Evolutionary conservation across 1,140 invertebrate species (phyloP).

Genomic region (Papilio polyxenes): DNA sequence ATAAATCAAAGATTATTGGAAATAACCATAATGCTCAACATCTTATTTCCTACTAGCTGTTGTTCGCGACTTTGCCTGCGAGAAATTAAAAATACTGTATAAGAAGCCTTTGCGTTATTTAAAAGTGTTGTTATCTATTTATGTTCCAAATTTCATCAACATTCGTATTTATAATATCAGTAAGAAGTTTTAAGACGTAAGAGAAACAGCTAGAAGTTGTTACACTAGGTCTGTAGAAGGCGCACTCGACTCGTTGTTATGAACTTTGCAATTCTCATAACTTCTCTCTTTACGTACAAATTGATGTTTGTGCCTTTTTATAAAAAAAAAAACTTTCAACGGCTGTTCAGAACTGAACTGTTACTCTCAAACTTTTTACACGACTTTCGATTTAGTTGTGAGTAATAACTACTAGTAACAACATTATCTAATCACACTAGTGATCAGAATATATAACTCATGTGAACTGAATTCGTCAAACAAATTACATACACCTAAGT

Average conservation of each 20-base stretch:
- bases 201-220: conserved; percentile 1
- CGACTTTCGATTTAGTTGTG: not conserved
- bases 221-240: not conserved
- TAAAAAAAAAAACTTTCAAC: conserved; percentile 6
- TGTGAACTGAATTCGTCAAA: not conserved
- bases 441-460: not conserved
- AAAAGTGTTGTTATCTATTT: no score
- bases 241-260: conserved; percentile 17
- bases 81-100: no score
- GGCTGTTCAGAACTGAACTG: not conserved
- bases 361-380: not conserved
- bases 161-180: not conserved
- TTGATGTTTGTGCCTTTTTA: conserved; percentile 15
- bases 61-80: no score
- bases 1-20: no score
- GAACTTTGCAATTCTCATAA: conserved; percentile 29
- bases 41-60: no score
- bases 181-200: not conserved
- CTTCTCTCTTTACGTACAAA: conserved; percentile 24
- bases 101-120: no score
- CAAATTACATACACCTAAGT: not conserved
- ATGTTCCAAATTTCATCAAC: no score
- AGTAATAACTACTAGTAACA: not conserved
- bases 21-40: no score
- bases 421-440: not conserved